Evolutionary conservation across 2,888 invertebrate genomes (phyloP), one percentile per base, ranked within the genome.

Genomic region (Meloe dianella): DNA sequence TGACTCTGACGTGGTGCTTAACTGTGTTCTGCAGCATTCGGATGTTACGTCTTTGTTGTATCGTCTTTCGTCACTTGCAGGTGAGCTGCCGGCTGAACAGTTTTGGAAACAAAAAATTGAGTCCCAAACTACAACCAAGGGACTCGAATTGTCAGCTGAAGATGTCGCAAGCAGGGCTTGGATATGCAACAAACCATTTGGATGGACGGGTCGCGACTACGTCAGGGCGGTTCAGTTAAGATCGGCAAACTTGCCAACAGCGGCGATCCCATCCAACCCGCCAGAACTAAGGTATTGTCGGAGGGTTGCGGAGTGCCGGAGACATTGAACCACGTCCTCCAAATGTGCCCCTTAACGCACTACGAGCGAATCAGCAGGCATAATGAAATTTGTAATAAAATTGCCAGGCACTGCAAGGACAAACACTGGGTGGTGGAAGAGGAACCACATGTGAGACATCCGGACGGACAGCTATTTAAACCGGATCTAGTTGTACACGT

Each of bases 191-290:
- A 68, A 61, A 10, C 76, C 75, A 0, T 7, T 20, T 0, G 74
- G 66, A 14, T 78, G 78, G 77, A 64, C 73, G 0, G 75, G 76
- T 0, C 27, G 66, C 1, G 78, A 79, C 30, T 78, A 69, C 59
- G 71, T 76, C 0, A 57, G 57, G 57, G 63, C 67, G 1, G 60
- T 71, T 32, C 71, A 71, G 2, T 60, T 71, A 1, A 20, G 64
- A 17, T 60, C 65, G 1, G 57, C 27, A 30, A 65, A 67, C 57
- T 35, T 71, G 9, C 66, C 68, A 12, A 62, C 66, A 1, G 59
- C 27, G 17, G 65, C 35, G 29, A 24, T 68, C 1, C 51, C 59
- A 3, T 70, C 63, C 2, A 62, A 58, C 32, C 61, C 68, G 5
- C 20, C 54, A 2, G 64, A 68, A 3, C 22, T 35, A 12, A 57